These are phyloP conservation scores for Lomographa bimaculata DNA, from an alignment of 2,888 invertebrate species.

Conservation along the genomic window DNA sequence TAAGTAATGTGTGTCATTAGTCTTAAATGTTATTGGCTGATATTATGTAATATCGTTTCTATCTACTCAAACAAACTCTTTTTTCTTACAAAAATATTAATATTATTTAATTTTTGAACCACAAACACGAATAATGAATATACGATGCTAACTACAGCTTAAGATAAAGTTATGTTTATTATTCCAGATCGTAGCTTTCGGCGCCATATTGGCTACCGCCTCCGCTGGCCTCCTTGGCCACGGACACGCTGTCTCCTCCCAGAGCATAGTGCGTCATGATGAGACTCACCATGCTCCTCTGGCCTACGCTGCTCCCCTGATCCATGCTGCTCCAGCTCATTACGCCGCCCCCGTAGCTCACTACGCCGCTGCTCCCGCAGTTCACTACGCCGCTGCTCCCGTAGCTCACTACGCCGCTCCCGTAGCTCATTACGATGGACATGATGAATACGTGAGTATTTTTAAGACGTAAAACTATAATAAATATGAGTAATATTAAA, in stretches of 20 bases:
- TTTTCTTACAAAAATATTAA: no score
- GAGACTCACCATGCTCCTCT: conserved; percentile 41
- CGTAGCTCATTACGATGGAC: conserved; percentile 32
- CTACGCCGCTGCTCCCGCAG: conserved; percentile 39
- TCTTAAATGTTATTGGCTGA: no score
- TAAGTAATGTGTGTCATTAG: no score
- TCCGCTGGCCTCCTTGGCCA: conserved; percentile 68
- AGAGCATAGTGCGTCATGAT: conserved; percentile 62
- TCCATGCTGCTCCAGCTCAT: conserved; percentile 37
- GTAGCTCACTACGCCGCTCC: conserved; percentile 40
- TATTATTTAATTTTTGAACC: no score
- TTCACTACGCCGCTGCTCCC: conserved; percentile 40
- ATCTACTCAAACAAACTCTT: no score
- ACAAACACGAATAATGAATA: no score
- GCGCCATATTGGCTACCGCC: conserved; percentile 65
- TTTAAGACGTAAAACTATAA: conserved; percentile 31
- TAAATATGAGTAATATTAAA: conserved; percentile 5
- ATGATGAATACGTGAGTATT: conserved; percentile 53
- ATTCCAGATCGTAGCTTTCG: conserved; percentile 63
- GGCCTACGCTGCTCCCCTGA: conserved; percentile 38
- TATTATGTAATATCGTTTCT: no score
- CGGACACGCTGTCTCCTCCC: conserved; percentile 61
- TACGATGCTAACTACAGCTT: no score
- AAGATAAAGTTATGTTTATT: no score
- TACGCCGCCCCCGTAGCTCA: conserved; percentile 48